Percentiles rank a stretch among this genome's conserved stretches.
Evolutionary conservation across 2,113 vertebrate genomes (phyloP).

Genomic region (Mohoua ochrocephala): DNA sequence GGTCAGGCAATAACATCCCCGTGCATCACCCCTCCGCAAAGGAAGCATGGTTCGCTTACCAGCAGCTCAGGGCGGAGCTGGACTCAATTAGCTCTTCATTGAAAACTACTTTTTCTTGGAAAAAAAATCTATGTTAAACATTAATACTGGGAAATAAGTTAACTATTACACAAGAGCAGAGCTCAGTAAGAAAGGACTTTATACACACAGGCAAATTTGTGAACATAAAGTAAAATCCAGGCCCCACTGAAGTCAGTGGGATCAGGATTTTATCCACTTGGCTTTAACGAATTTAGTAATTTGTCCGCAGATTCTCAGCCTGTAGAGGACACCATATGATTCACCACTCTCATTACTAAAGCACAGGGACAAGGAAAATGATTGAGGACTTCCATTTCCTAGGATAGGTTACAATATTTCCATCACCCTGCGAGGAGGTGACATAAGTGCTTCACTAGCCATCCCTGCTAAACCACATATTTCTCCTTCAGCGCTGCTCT

Average conservation of each 20-base stretch:
- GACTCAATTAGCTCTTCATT: background rate
- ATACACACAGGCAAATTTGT: background rate
- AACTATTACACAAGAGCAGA: slow-evolving; percentile 30
- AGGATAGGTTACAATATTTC: background rate
- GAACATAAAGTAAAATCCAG: background rate
- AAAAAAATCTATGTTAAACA: slow-evolving; percentile 30
- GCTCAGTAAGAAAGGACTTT: background rate
- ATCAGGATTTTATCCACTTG: background rate
- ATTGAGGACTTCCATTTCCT: background rate
- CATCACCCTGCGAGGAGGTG: background rate
- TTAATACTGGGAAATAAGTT: slow-evolving; percentile 39
- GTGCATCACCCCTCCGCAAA: background rate
- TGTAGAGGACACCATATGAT: background rate
- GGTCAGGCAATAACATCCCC: background rate
- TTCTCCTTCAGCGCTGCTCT: slow-evolving; percentile 15
- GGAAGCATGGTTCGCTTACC: background rate
- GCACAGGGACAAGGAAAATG: background rate
- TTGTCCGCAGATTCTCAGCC: background rate
- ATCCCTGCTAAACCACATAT: slow-evolving; percentile 18
- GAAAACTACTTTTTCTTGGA: background rate
- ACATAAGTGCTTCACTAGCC: slow-evolving; percentile 5
- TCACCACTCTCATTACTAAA: background rate
- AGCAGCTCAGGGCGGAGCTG: background rate
- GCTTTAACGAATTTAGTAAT: background rate
- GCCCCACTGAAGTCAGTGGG: background rate